Evolutionary conservation across 1,140 invertebrate genomes (phyloP), one percentile per base, ranked within the genome.

Genomic region (Reticulitermes speratus): DNA sequence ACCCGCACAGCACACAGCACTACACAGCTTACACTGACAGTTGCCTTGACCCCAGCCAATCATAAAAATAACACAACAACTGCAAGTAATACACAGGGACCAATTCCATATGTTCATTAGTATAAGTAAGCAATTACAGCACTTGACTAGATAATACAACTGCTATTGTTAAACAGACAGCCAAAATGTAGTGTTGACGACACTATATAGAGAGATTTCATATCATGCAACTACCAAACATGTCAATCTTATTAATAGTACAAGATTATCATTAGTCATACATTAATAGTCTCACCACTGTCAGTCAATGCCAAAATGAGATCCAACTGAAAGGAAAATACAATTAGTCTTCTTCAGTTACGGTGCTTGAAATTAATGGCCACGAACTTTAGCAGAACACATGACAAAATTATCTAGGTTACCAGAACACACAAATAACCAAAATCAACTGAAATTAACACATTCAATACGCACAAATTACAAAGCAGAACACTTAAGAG

Each of bases 241-340:
- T 16, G 65, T 75, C 65, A 25, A 75, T 75, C n/a, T 75, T 75
- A 75, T 75, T 75, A 75, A 30, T 75, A 30, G 65, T 75, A 75
- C 65, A 75, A 25, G 65, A 2, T 75, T 75, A 30, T 75, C 65
- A 75, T 75, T 75, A 75, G n/a, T 75, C 65, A 30, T 30, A 65
- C 25, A 59, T 59, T 30, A 30, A 30, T 30, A 75, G n/a, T 30
- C 65, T 75, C 65, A 3, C n/a, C 65, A 75, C n/a, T n/a, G 7
- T 30, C 65, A 75, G n/a, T n/a, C 25, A 75, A 16, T 30, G 25
- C 6, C 14, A 30, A 25, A 75, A 75, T 75, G 65, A 75, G 65
- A 75, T 75, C 65, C 14, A 75, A 75, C n/a, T 75, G n/a, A 75
- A 30, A 30, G n/a, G 65, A 30, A 25, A 30, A 14, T n/a, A 55